phyloP scores from a whole-genome alignment of 2,888 invertebrate species.

The Noctua janthina region DNA sequence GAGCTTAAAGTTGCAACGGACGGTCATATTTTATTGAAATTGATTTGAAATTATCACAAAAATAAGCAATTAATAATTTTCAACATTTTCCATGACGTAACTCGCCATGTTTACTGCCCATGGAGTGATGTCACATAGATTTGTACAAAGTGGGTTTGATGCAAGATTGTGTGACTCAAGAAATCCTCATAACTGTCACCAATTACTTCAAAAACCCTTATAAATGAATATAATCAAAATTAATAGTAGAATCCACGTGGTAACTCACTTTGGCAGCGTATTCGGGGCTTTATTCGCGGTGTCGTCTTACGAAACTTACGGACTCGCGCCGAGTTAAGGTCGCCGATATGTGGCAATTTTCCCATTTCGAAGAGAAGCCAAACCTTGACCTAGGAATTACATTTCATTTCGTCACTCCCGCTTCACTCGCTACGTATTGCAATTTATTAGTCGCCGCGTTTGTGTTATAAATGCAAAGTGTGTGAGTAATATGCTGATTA shows the following conservation, averaged over 20 bases:
- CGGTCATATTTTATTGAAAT: constrained; percentile 34
- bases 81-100: constrained; percentile 54
- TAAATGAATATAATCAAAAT: constrained; percentile 31
- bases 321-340: constrained; percentile 86
- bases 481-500: constrained; percentile 41
- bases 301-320: constrained; percentile 83
- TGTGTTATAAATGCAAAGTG: constrained; percentile 52
- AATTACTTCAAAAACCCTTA: constrained; percentile 42
- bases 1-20: constrained; percentile 46
- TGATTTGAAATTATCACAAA: constrained; percentile 40
- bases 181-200: constrained; percentile 28
- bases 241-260: constrained; percentile 47
- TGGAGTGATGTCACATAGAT: constrained; percentile 39
- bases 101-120: constrained; percentile 29
- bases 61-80: constrained; percentile 33
- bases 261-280: constrained; percentile 63
- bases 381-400: constrained; percentile 90
- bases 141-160: constrained; percentile 39
- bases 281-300: constrained; percentile 76
- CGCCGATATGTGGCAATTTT: constrained; percentile 89
- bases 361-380: constrained; percentile 88
- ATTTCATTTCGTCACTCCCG: constrained; percentile 85
- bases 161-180: constrained; percentile 47
- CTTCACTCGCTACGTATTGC: constrained; percentile 77
- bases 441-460: constrained; percentile 71